Evolutionary conservation across 2,113 vertebrate species (phyloP), one percentile per base, ranked within the genome.

Genomic region (Noctilio leporinus): DNA sequence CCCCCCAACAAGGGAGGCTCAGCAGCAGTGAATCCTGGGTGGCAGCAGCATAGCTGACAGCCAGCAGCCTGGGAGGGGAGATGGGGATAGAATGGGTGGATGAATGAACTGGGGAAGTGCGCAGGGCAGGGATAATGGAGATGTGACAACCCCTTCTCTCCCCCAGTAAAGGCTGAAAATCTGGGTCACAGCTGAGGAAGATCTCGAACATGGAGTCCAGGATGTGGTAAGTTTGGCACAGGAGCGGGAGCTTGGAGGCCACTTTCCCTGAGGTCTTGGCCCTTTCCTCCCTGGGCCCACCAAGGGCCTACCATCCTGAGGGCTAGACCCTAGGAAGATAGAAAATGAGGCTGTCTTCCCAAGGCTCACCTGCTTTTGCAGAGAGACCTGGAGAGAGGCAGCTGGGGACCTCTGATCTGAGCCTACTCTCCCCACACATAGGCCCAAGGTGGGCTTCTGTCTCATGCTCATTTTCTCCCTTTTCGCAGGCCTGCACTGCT

Each of bases 121-220:
- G 4, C 17, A 16, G 87, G 43, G 28, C n/a, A 51, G 51, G 19
- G 28, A 57, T 45, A 10, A 20, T 20, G 43, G 55, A 28, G 51
- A 28, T 62, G 65, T 97, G 69, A 96, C 38, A 0, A 49, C 76
- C n/a, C 43, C 45, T 35, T 92, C 97, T 95, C 78, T 38, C 91
- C 94, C 72, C 65, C 96, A 98, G 98, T 98, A 97, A 98, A 98
- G 96, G 98, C 96, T 96, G 97, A 98, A 98, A 98, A 97, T 97
- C 96, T 86, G 95, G 96, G 97, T 97, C 97, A 94, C 93, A 40
- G 51, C 96, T 98, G 96, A 98, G 86, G 77, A 73, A 97, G 97
- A 96, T 95, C 85, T 97, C 94, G 49, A 96, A 96, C 96, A 97
- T 98, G 97, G 98, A 98, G 89, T 97, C 97, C 69, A 91, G 97